These are phyloP conservation scores for Saccostrea cuccullata DNA, from an alignment of 1,140 invertebrate genomes.

Conservation along the genomic window DNA sequence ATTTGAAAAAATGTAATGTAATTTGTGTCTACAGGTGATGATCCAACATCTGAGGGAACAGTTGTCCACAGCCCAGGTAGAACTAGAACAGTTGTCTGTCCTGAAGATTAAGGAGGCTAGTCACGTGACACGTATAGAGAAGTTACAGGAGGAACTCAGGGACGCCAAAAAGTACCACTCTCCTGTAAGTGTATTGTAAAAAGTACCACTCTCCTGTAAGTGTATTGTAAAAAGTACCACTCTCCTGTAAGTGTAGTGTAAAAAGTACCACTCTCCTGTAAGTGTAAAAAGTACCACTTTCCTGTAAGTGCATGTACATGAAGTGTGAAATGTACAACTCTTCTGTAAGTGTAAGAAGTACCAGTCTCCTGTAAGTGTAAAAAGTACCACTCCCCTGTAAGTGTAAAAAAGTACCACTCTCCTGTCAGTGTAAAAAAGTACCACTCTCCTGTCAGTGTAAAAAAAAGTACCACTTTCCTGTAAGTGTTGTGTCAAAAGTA, in stretches of 20 bases:
- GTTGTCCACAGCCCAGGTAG: conserved; percentile 63
- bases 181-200: conserved; percentile 71
- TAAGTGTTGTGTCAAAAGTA: conserved; percentile 44
- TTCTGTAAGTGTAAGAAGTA: no score
- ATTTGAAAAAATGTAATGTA: no score
- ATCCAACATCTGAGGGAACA: conserved; percentile 73
- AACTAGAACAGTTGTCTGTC: conserved; percentile 70
- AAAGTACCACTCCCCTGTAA: no score
- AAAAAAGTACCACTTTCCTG: no score
- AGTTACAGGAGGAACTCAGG: conserved; percentile 68
- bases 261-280: no score
- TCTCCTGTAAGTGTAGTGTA: not conserved
- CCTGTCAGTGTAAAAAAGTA: no score
- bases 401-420: no score
- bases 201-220: conserved; percentile 63
- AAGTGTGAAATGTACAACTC: no score
- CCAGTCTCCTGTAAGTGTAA: no score
- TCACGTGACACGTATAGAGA: conserved; percentile 68
- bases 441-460: no score
- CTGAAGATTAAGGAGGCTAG: conserved; percentile 69
- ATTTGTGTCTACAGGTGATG: conserved; percentile 66
- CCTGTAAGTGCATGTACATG: no score
- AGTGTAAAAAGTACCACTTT: not conserved
- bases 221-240: not conserved
- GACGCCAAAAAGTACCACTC: conserved; percentile 74